phyloP scores from a whole-genome alignment of 2,888 invertebrate species.

The Hirtodrosophila histrioides region DNA sequence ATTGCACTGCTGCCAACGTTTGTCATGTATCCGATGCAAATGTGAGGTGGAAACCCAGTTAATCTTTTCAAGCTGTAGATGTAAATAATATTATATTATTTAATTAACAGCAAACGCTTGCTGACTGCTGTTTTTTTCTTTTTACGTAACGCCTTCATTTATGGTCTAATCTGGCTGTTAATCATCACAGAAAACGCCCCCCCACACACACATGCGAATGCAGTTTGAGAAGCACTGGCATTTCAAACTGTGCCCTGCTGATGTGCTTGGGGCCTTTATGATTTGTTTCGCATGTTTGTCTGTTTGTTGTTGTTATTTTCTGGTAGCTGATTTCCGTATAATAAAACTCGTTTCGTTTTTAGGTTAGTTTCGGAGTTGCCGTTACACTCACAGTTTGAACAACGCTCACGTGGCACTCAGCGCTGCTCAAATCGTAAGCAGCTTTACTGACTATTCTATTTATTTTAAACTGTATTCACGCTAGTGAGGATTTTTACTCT shows the following conservation, averaged over 20 bases:
- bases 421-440: slow-evolving; percentile 31
- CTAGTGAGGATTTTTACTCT: too few relatives aligned
- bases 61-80: slow-evolving; percentile 1
- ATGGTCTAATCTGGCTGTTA: neutral
- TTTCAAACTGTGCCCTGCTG: neutral
- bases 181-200: slow-evolving; percentile 4
- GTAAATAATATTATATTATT: slow-evolving; percentile 1
- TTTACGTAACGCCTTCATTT: slow-evolving; percentile 16
- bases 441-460: slow-evolving; percentile 19
- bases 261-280: slow-evolving; percentile 3
- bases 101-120: neutral
- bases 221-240: slow-evolving; percentile 19
- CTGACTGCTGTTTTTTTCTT: too few relatives aligned
- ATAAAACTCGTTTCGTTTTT: slow-evolving; percentile 68
- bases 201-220: neutral
- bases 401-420: slow-evolving; percentile 49
- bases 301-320: slow-evolving; percentile 1
- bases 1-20: too few relatives aligned
- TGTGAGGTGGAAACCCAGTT: too few relatives aligned
- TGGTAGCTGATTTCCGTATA: slow-evolving; percentile 40
- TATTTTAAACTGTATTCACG: too few relatives aligned
- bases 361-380: slow-evolving; percentile 58
- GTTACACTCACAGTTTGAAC: slow-evolving; percentile 32
- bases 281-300: slow-evolving; percentile 16
- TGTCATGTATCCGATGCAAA: too few relatives aligned